A percentile compares a stretch with the other conserved stretches of the same genome.
Conservation (phyloP, 2,797 vertebrate genomes). For the Hypotaenidia philippensis region DNA sequence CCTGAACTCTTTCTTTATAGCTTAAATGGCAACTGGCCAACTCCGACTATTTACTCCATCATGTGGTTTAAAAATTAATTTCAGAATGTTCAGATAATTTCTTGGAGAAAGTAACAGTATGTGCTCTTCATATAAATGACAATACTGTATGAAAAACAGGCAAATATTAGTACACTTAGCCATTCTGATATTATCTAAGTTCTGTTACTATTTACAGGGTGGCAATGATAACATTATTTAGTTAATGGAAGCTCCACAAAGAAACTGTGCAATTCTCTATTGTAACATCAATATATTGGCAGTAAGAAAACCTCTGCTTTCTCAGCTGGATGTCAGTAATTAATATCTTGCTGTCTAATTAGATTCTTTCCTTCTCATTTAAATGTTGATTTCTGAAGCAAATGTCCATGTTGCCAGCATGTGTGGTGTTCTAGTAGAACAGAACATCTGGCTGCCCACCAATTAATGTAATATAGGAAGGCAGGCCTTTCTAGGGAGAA, state of each 20-base stretch:
- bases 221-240: not conserved
- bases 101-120: not conserved
- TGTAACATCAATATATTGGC: not conserved
- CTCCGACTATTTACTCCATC: not conserved
- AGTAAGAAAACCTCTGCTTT: slow-evolving; percentile 6
- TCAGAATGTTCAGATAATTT: not conserved
- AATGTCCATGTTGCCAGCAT: slow-evolving; percentile 2
- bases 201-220: not conserved
- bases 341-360: slow-evolving; percentile 62
- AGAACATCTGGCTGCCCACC: slow-evolving; percentile 11
- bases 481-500: not conserved
- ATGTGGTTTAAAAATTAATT: not conserved
- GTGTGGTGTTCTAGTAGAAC: not conserved
- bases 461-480: slow-evolving; percentile 24
- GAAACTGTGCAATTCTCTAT: not conserved
- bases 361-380: slow-evolving; percentile 7
- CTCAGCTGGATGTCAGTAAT: slow-evolving; percentile 16
- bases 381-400: slow-evolving; percentile 48
- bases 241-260: not conserved
- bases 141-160: not conserved
- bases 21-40: not conserved
- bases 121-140: not conserved
- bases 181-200: not conserved
- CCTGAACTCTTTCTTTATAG: not conserved
- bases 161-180: not conserved